Evolutionary conservation across 2,113 vertebrate species (phyloP), one percentile per base, ranked within the genome.

Genomic region (Urocolius indicus): DNA sequence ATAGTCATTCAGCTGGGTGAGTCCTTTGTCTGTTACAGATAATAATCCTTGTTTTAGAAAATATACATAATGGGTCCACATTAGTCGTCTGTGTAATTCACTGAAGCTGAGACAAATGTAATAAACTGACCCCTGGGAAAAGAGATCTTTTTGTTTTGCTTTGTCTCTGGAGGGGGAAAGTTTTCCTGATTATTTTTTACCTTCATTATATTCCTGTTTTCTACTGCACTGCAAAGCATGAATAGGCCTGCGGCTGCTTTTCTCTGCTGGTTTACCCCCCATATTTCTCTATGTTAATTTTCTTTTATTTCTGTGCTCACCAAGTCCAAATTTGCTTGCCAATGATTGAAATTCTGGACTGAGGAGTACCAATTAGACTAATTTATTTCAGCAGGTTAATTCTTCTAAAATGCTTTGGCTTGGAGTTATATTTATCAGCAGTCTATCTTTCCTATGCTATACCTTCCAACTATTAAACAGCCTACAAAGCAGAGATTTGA

Each of bases 51-150:
- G 66, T 46, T 96, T 96, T 58, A 84, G 76, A 91, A 93, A 91
- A 73, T 65, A 93, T 11, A 57, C 19, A 49, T 75, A 94, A 87
- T 89, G 67, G 72, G 27, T 85, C 86, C 38, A 61, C 43, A 84
- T 95, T 89, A 78, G 30, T 94, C 77, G 82, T 62, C 74, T 61
- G 11, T 82, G 29, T 89, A 88, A 88, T 89, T 93, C 82, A 91
- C 74, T 92, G 76, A 95, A 89, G 79, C 49, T 13, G 92, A 92
- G 84, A 93, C 1, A 4, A 81, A 90, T 81, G 34, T 58, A 94
- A 92, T 94, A 90, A 97, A 88, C 87, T 78, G 79, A 94, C 57
- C 66, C 67, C 58, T 73, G 92, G 57, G 86, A 92, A 84, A 92
- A 84, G 57, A 73, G 49, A 91, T 26, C 32, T 75, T 76, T 76